Evolutionary conservation across 1,140 invertebrate species (phyloP), one percentile per base, ranked within the genome.

Genomic region (Elysia chlorotica): DNA sequence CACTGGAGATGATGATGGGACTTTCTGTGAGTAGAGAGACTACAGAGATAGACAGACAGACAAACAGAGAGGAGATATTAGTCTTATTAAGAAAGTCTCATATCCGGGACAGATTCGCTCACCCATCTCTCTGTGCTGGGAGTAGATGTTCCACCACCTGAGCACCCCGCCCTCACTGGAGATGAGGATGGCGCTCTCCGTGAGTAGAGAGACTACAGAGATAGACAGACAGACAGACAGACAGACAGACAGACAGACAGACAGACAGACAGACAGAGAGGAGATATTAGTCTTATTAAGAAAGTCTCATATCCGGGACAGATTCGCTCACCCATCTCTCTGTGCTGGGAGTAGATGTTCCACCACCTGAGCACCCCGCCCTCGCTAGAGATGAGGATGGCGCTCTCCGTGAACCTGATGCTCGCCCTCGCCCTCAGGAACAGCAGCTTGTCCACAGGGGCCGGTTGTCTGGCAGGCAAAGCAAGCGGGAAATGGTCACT

Each of bases 361-460:
- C 87, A 88, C 78, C 81, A 88, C 2, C 75, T 65, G 1, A 87
- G 77, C 41, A 73, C 65, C 21, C 86, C 84, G 14, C 77, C 82
- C 65, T 85, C 86, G 73, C 85, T 87, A 19, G 87, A 87, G 21
- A 87, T 74, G 23, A 88, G 73, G 35, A 83, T 79, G n/a, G 82
- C 83, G 30, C 79, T 80, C 53, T 87, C 85, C 25, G 79, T 76
- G 54, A 75, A 76, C 57, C 82, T 74, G 41, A 63, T 66, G 30
- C 35, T 54, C 1, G 74, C 76, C n/a, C 85, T 71, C 0, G 54
- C 73, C 30, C 77, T 74, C 62, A 87, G 74, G 65, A 88, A 88
- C 63, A 87, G 53, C 28, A 88, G 75, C 71, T 86, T 87, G 72
- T 88, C 86, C 41, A 88, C 85, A 28, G 87, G 85, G 38, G 77